Evolutionary conservation across 2,113 vertebrate species (phyloP).

Genomic region (Cariama cristata): DNA sequence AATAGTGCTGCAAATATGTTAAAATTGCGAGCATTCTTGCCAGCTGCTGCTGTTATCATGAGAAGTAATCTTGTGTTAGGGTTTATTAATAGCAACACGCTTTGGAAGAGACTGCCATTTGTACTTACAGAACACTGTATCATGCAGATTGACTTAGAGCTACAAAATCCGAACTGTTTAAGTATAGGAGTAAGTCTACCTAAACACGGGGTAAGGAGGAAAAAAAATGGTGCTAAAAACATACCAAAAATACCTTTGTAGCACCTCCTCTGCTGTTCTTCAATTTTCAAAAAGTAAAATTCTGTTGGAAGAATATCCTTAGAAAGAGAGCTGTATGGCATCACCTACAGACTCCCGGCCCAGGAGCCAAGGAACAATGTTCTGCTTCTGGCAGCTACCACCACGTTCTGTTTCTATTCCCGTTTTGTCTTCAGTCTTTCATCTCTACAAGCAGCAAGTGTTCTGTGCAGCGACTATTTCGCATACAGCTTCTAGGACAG

Average conservation of each 20-base stretch:
- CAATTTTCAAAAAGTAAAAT: not conserved
- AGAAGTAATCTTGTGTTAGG: constrained; percentile 70
- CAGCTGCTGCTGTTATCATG: constrained; percentile 78
- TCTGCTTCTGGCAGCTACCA: not conserved
- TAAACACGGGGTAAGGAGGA: not conserved
- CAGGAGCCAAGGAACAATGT: not conserved
- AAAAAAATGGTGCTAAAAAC: not conserved
- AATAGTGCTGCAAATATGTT: constrained; percentile 66
- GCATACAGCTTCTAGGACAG: not conserved
- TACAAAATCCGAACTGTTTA: not conserved
- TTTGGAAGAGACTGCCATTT: constrained; percentile 68
- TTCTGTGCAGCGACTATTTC: not conserved
- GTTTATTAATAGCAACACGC: constrained; percentile 81
- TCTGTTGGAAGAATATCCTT: not conserved
- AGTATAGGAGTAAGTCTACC: not conserved
- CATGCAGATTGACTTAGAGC: not conserved
- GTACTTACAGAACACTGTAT: constrained; percentile 43
- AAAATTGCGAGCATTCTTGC: constrained; percentile 75
- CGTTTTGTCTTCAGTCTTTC: not conserved
- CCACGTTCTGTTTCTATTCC: not conserved
- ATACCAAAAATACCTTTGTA: not conserved
- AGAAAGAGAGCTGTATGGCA: not conserved
- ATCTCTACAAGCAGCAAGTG: not conserved
- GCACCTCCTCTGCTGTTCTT: not conserved
- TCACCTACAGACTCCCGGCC: not conserved